Conservation (phyloP, 1,140 invertebrate genomes). For the Uloborus diversus region DNA sequence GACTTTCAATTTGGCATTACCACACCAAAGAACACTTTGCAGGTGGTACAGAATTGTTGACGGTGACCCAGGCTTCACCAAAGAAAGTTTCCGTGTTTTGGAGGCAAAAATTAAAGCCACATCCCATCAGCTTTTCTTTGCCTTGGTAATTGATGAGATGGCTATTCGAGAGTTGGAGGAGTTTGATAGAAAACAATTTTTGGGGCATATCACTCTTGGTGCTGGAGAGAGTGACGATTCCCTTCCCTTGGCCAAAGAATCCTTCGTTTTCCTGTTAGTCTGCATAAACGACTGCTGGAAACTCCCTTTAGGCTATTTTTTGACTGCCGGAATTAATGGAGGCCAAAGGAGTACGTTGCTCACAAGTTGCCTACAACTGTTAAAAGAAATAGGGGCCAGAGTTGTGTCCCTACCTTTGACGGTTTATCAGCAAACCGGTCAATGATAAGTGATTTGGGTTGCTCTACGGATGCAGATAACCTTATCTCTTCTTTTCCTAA, state of each 20-base stretch:
- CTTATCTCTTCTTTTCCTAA: background rate
- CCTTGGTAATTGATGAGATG: too few relatives aligned
- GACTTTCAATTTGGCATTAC: slow-evolving; percentile 58
- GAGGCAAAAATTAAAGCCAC: too few relatives aligned
- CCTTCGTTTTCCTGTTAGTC: slow-evolving; percentile 63
- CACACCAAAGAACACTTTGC: slow-evolving; percentile 63
- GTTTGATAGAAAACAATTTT: slow-evolving; percentile 61
- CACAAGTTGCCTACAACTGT: slow-evolving; percentile 26
- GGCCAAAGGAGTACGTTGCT: too few relatives aligned
- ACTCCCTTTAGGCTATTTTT: too few relatives aligned
- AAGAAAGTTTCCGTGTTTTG: slow-evolving; percentile 63
- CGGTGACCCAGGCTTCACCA: slow-evolving; percentile 63
- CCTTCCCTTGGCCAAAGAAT: slow-evolving; percentile 61
- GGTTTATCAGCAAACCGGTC: background rate
- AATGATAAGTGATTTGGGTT: slow-evolving; percentile 1
- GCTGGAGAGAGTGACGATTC: too few relatives aligned
- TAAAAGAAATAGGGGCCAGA: background rate
- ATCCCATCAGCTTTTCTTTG: too few relatives aligned
- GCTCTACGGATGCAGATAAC: background rate
- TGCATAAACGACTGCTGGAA: too few relatives aligned
- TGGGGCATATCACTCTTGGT: too few relatives aligned
- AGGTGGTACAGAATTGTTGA: slow-evolving; percentile 64
- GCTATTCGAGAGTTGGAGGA: slow-evolving; percentile 62
- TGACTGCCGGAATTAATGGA: too few relatives aligned
- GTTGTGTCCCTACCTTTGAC: slow-evolving; percentile 8